Percentiles rank a stretch among this genome's conserved stretches.
phyloP scores from a whole-genome alignment of 92 coral and sea anemone species.

The Paramuricea clavata region DNA sequence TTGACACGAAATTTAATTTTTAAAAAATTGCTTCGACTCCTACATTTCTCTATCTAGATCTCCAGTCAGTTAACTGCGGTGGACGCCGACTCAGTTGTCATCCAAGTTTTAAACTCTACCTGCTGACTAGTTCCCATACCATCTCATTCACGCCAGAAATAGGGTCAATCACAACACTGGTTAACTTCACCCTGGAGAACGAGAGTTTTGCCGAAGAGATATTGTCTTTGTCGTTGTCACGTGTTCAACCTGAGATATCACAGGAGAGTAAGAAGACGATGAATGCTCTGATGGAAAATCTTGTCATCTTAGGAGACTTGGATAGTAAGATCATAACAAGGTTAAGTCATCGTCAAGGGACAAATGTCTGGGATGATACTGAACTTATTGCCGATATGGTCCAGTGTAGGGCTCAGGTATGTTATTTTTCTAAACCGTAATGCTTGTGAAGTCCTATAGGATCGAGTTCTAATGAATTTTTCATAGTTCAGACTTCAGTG shows the following conservation, averaged over 20 bases:
- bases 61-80: constrained; percentile 89
- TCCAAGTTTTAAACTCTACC: constrained; percentile 87
- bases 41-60: constrained; percentile 67
- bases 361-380: constrained; percentile 96
- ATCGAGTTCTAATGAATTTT: too few species aligned
- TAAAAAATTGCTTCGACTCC: background rate
- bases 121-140: constrained; percentile 85
- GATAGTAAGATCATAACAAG: constrained; percentile 84
- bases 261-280: constrained; percentile 83
- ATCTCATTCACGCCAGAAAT: constrained; percentile 91
- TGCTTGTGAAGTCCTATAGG: too few species aligned
- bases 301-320: constrained; percentile 84
- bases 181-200: constrained; percentile 87
- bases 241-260: constrained; percentile 89
- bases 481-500: too few species aligned
- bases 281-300: constrained; percentile 82
- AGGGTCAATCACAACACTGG: constrained; percentile 90
- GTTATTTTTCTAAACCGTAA: background rate
- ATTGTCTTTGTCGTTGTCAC: constrained; percentile 82
- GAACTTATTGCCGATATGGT: constrained; percentile 94
- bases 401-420: constrained; percentile 88
- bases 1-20: too few species aligned
- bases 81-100: constrained; percentile 94
- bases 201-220: constrained; percentile 92
- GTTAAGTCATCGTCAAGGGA: constrained; percentile 84